Evolutionary conservation across 2,888 invertebrate species (phyloP).

Genomic region (Drosophila kuntzei): DNA sequence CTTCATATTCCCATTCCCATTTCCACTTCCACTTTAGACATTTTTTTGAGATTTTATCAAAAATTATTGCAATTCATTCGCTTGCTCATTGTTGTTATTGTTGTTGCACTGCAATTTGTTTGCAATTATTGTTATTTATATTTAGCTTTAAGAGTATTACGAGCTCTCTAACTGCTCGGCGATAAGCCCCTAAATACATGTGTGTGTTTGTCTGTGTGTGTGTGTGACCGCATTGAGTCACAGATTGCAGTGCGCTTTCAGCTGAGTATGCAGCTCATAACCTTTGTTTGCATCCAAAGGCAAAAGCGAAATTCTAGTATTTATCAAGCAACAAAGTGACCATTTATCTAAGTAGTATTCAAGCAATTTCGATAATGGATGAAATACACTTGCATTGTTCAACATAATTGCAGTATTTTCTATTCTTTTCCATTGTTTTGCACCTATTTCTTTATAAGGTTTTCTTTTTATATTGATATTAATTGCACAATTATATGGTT

Average conservation of each 20-base stretch:
- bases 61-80: conserved; percentile 26
- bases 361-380: conserved; percentile 21
- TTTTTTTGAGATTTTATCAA: conserved; percentile 6
- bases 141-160: conserved; percentile 29
- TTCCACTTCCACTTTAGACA: conserved; percentile 6
- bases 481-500: no score
- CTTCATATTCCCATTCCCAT: conserved; percentile 4
- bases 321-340: conserved; percentile 23
- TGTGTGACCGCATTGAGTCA: conserved; percentile 46
- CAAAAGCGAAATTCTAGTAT: conserved; percentile 12
- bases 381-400: conserved; percentile 10
- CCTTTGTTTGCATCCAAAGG: conserved; percentile 6
- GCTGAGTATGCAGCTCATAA: conserved; percentile 32
- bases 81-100: conserved; percentile 21
- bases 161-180: conserved; percentile 16
- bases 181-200: conserved; percentile 31
- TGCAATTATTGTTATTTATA: conserved; percentile 64
- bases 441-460: not conserved
- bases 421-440: not conserved
- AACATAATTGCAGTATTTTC: conserved; percentile 2
- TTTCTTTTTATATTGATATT: not conserved
- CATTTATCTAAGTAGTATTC: conserved; percentile 20
- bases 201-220: conserved; percentile 9
- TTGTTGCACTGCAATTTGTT: conserved; percentile 55
- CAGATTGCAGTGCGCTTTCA: conserved; percentile 11